Evolutionary conservation across 2,113 vertebrate genomes (phyloP).

Genomic region (Sterrhoptilus dennistouni): DNA sequence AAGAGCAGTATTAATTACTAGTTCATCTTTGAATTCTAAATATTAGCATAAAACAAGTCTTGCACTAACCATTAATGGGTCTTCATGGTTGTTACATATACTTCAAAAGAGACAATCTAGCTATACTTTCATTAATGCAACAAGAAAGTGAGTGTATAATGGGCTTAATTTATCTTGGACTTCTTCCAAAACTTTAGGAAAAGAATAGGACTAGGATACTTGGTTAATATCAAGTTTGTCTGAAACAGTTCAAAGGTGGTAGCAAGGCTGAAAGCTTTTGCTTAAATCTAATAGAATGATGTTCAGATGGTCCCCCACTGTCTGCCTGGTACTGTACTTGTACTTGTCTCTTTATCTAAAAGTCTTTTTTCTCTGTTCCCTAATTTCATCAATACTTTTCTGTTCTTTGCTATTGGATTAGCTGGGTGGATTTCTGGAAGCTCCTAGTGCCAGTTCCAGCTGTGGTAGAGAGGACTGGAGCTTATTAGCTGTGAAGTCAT

Average conservation of each 20-base stretch:
- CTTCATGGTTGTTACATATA: constrained; percentile 12
- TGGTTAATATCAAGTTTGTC: constrained; percentile 36
- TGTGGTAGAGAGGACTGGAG: neutral
- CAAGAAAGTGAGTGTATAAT: constrained; percentile 27
- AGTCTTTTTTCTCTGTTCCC: neutral
- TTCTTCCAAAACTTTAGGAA: constrained; percentile 30
- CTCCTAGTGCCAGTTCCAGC: neutral
- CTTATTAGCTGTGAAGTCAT: neutral
- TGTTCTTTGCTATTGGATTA: neutral
- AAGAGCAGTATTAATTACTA: constrained; percentile 52
- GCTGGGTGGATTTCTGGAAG: neutral
- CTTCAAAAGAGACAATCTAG: constrained; percentile 48
- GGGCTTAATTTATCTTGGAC: constrained; percentile 51
- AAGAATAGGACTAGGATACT: neutral
- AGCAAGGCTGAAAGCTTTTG: neutral
- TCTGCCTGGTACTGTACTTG: neutral
- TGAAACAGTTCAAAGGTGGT: constrained; percentile 33
- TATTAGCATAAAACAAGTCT: constrained; percentile 45
- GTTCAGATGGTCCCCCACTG: neutral
- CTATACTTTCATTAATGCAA: constrained; percentile 22
- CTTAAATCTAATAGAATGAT: neutral
- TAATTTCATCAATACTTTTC: constrained; percentile 2
- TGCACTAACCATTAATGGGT: constrained; percentile 3
- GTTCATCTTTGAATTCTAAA: constrained; percentile 59
- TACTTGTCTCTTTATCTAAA: neutral